A percentile compares a stretch with the other conserved stretches of the same genome.
These are phyloP conservation scores for Mirza zaza DNA, from an alignment of 2,113 vertebrate species.

Conservation along the genomic window DNA sequence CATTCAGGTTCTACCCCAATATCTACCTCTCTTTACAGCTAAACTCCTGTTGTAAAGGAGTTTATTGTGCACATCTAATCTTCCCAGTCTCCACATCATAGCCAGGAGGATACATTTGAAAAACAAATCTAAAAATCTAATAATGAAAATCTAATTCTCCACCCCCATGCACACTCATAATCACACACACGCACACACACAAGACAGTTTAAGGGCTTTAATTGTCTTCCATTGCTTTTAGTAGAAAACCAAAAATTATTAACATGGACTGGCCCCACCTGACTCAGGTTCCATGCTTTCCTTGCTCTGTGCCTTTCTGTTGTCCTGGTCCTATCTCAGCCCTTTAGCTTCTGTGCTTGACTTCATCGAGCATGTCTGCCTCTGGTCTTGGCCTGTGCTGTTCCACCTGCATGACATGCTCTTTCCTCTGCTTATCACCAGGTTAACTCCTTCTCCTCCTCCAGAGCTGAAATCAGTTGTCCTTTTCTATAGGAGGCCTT, in stretches of 20 bases:
- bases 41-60: background rate
- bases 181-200: background rate
- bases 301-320: background rate
- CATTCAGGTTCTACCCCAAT: background rate
- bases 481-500: background rate
- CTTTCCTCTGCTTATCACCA: background rate
- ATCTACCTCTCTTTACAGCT: background rate
- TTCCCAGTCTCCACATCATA: background rate
- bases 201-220: background rate
- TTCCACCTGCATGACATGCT: background rate
- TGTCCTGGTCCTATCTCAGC: background rate
- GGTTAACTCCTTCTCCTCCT: background rate
- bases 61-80: background rate
- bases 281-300: background rate
- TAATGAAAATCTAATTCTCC: background rate
- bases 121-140: background rate
- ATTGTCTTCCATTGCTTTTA: background rate
- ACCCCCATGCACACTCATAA: no score
- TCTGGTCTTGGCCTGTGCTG: background rate
- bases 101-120: background rate
- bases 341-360: background rate
- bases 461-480: background rate
- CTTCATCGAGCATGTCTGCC: background rate
- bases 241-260: background rate
- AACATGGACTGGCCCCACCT: background rate